A percentile compares a stretch with the other conserved stretches of the same genome.
phyloP scores from a whole-genome alignment of 2,113 vertebrate genomes.

The Sceloporus undulatus region DNA sequence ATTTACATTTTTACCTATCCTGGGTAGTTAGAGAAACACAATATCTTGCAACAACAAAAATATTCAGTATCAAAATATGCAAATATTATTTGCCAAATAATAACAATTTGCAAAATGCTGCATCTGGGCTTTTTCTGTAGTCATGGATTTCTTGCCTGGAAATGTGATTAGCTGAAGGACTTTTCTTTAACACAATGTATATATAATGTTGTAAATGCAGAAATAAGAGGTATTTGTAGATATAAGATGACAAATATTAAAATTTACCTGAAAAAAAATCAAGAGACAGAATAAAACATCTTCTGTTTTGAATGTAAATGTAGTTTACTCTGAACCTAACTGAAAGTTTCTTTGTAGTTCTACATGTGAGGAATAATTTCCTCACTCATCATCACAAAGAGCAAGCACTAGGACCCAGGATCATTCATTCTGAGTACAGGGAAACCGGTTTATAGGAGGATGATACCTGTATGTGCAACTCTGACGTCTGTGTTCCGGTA shows the following conservation, averaged over 20 bases:
- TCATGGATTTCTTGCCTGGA: not conserved
- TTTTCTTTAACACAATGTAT: not conserved
- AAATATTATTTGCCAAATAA: not conserved
- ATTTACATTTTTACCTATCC: not conserved
- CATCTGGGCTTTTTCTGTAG: not conserved
- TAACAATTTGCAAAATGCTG: not conserved
- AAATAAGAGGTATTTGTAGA: no score
- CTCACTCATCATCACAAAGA: not conserved
- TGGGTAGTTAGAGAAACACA: no score
- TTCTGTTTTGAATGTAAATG: constrained; percentile 1
- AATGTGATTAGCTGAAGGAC: not conserved
- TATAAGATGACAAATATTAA: not conserved
- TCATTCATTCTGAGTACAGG: constrained; percentile 39
- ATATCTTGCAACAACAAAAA: not conserved
- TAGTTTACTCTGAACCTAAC: not conserved
- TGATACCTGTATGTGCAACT: constrained; percentile 61
- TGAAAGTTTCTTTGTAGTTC: not conserved
- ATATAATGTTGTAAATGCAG: not conserved
- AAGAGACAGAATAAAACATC: not conserved
- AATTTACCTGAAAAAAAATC: not conserved
- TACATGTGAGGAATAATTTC: not conserved
- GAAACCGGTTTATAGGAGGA: constrained; percentile 63
- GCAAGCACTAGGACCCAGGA: constrained; percentile 69
- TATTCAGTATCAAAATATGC: not conserved
- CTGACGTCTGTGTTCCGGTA: constrained; percentile 66